phyloP scores from a whole-genome alignment of 2,797 vertebrate genomes.

The Chromis chromis region DNA sequence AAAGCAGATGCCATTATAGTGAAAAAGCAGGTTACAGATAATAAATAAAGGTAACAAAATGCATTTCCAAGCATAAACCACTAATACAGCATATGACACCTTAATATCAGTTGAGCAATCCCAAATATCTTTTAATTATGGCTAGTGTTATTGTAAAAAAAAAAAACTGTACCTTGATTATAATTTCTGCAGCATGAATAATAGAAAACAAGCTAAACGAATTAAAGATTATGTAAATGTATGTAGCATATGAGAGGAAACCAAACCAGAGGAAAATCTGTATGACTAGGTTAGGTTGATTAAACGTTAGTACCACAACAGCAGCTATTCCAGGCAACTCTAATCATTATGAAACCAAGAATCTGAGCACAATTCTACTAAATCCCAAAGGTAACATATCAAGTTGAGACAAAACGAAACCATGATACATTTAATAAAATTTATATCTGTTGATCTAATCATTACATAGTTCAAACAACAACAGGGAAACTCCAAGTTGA shows the following conservation, averaged over 20 bases:
- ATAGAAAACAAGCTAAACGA: not conserved
- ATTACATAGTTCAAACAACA: not conserved
- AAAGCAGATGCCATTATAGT: slow-evolving; percentile 32
- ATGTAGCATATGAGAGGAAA: too few species aligned
- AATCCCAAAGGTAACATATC: not conserved
- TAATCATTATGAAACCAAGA: not conserved
- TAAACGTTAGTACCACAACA: not conserved
- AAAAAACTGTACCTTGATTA: not conserved
- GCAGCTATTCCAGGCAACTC: not conserved
- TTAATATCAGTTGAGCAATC: not conserved
- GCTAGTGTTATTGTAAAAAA: not conserved
- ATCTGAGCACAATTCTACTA: not conserved
- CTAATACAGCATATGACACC: not conserved
- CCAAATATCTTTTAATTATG: not conserved
- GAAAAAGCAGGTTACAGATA: slow-evolving; percentile 54
- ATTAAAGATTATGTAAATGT: not conserved
- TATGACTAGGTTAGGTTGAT: not conserved
- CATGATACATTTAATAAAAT: too few species aligned
- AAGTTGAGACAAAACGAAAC: not conserved
- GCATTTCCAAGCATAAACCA: slow-evolving; percentile 2
- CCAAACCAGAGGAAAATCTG: not conserved
- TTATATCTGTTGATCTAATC: too few species aligned
- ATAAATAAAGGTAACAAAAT: slow-evolving; percentile 20
- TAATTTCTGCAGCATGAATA: not conserved
- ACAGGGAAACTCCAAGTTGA: not conserved